Percentiles rank a stretch among this genome's conserved stretches.
Evolutionary conservation across 2,113 vertebrate genomes (phyloP).

Genomic region (Montifringilla adamsi): DNA sequence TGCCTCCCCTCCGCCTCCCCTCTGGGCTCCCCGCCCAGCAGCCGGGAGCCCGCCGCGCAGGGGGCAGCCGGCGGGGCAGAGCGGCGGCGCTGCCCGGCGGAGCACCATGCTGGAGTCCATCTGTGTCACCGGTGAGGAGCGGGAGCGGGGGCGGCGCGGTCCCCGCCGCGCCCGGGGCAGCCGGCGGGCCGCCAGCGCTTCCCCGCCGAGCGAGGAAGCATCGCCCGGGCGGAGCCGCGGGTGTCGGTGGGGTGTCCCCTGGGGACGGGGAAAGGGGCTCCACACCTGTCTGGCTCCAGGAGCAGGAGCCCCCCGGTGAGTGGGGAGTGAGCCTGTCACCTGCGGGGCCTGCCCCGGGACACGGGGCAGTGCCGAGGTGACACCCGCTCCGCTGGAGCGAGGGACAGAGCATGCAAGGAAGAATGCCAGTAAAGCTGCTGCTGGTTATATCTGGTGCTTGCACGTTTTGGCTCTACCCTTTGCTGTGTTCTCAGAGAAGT

Average conservation of each 20-base stretch:
- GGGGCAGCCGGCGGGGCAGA: background rate
- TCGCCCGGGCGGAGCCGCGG: background rate
- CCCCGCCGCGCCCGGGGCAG: background rate
- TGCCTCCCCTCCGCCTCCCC: background rate
- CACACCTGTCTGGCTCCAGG: background rate
- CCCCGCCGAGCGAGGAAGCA: too few species aligned
- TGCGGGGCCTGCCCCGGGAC: background rate
- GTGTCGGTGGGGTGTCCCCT: background rate
- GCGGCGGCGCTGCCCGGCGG: background rate
- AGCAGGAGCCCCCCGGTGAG: background rate
- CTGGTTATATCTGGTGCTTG: fast-evolving
- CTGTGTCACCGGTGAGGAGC: conserved; percentile 78
- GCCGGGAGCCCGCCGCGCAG: background rate
- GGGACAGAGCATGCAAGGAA: fast-evolving
- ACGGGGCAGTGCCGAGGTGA: background rate
- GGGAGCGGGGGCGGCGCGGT: background rate
- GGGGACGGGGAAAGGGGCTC: background rate
- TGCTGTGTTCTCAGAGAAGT: background rate
- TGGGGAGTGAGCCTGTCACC: fast-evolving
- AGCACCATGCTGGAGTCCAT: conserved; percentile 77
- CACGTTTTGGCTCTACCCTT: background rate
- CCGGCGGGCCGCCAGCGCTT: background rate
- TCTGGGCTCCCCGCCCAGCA: background rate
- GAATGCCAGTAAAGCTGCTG: fast-evolving
- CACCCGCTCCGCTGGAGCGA: background rate